Evolutionary conservation across 2,113 vertebrate species (phyloP).

Genomic region (Eidolon helvum): DNA sequence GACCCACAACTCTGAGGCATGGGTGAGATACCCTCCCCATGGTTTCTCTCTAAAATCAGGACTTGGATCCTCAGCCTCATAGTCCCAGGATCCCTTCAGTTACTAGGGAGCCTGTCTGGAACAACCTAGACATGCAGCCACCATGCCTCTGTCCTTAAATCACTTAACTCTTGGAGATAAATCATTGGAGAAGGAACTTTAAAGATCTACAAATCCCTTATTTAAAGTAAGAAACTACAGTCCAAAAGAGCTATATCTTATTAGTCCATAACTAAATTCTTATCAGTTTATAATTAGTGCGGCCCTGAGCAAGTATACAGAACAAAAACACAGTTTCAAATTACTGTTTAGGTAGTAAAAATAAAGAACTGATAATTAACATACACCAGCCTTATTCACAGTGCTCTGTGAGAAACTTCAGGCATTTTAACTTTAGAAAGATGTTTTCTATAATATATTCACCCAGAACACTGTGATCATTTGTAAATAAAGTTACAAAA

Average conservation of each 20-base stretch:
- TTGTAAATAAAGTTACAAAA: constrained; percentile 39
- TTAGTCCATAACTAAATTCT: background rate
- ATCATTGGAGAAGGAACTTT: background rate
- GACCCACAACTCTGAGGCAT: background rate
- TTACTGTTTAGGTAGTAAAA: constrained; percentile 15
- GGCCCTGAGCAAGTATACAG: background rate
- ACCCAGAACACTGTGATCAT: background rate
- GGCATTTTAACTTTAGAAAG: background rate
- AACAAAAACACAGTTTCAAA: background rate
- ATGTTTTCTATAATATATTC: background rate
- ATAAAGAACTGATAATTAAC: background rate
- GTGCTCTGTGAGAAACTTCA: background rate
- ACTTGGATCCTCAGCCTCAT: background rate
- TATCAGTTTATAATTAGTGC: background rate
- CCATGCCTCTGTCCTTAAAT: background rate
- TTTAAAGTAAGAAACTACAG: constrained; percentile 11
- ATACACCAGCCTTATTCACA: background rate
- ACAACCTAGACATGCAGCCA: background rate
- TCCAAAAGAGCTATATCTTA: background rate
- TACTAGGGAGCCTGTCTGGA: background rate
- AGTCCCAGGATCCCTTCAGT: background rate
- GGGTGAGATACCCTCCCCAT: background rate
- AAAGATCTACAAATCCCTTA: background rate
- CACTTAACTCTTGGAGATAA: background rate
- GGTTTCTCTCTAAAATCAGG: background rate